These are phyloP conservation scores for Dicranocentrus wangi DNA, from an alignment of 2,888 invertebrate genomes.

Conservation along the genomic window DNA sequence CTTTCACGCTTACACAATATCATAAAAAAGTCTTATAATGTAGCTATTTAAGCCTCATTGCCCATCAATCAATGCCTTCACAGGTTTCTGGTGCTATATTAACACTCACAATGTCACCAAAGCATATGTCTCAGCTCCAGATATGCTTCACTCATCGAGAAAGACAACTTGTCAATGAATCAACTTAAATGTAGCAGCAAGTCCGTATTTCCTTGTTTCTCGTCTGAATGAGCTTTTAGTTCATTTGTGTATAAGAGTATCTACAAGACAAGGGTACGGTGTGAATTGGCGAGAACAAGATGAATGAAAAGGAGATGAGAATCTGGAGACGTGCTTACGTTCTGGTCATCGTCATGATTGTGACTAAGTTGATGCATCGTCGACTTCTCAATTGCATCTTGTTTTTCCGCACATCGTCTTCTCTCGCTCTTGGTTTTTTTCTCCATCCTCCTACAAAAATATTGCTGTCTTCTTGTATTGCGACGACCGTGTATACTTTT, in stretches of 20 bases:
- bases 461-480: background rate
- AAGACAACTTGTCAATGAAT: background rate
- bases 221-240: no score
- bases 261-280: no score
- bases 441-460: slow-evolving; percentile 12
- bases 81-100: no score
- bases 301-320: background rate
- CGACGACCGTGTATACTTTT: background rate
- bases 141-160: no score
- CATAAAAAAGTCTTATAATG: no score
- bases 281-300: background rate
- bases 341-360: slow-evolving; percentile 16
- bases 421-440: background rate
- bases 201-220: slow-evolving; percentile 1
- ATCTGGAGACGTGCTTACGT: no score
- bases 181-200: background rate
- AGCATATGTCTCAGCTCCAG: no score
- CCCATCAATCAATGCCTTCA: no score
- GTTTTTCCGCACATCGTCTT: slow-evolving; percentile 42
- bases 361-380: slow-evolving; percentile 19
- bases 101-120: no score
- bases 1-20: no score
- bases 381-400: slow-evolving; percentile 11
- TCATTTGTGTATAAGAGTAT: no score
- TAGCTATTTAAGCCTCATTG: no score